phyloP scores from a whole-genome alignment of 2,797 vertebrate genomes.

The Orestias chungarensis region DNA sequence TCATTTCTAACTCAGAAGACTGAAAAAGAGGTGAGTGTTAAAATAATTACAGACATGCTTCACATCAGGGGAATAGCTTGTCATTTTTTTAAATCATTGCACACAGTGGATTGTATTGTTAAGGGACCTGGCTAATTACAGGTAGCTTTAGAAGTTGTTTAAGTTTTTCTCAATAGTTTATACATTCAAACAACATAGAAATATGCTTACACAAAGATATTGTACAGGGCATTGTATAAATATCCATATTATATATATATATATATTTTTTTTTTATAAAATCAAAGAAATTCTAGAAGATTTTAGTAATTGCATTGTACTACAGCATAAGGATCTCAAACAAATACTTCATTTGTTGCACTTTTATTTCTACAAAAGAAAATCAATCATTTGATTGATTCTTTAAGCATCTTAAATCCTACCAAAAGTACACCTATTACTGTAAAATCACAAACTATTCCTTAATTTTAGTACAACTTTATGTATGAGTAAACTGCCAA shows the following conservation, averaged over 20 bases:
- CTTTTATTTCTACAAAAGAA: background rate
- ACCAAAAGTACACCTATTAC: background rate
- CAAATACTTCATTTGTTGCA: background rate
- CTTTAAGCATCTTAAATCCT: background rate
- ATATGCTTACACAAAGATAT: background rate
- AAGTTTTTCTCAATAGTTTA: background rate
- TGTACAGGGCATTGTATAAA: background rate
- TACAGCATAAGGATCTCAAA: background rate
- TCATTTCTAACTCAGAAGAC: background rate
- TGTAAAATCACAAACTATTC: conserved; percentile 33
- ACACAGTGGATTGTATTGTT: background rate
- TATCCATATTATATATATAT: background rate
- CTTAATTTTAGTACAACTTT: conserved; percentile 19
- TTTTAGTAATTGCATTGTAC: background rate
- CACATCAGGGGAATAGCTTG: conserved; percentile 31
- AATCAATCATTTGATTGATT: background rate
- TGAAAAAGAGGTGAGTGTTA: conserved; percentile 28
- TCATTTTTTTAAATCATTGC: conserved; percentile 2
- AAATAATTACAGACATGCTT: conserved; percentile 50
- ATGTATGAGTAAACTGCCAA: conserved; percentile 12
- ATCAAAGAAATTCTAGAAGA: background rate
- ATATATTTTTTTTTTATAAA: background rate
- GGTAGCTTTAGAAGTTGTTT: background rate
- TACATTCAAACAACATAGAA: background rate
- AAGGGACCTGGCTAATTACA: background rate